These are phyloP conservation scores for Sebastes reedi DNA, from an alignment of 2,797 vertebrate genomes.

Conservation along the genomic window DNA sequence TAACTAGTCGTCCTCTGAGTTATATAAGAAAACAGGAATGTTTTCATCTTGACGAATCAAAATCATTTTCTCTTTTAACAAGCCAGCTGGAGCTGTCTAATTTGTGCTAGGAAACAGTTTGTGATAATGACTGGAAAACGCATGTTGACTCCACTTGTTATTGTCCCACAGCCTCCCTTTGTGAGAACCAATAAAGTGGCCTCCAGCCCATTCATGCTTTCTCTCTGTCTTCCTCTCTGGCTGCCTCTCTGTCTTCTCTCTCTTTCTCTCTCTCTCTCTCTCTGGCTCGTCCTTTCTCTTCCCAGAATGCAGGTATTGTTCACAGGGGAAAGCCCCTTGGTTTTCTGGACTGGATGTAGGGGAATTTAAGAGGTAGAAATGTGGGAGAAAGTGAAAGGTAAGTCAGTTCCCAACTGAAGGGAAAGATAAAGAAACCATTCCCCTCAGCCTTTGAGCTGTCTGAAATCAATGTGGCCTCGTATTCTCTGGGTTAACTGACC, in stretches of 20 bases:
- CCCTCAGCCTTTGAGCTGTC: background rate
- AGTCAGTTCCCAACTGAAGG: background rate
- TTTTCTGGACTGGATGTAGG: background rate
- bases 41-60: background rate
- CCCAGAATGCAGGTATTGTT: conserved; percentile 54
- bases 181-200: conserved; percentile 35
- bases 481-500: background rate
- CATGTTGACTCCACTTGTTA: conserved; percentile 34
- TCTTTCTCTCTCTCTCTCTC: conserved; percentile 4
- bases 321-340: conserved; percentile 11
- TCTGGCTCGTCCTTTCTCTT: conserved; percentile 4
- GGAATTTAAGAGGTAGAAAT: conserved; percentile 10
- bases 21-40: background rate
- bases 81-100: background rate
- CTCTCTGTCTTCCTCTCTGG: background rate
- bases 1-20: background rate
- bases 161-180: conserved; percentile 38
- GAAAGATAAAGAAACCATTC: background rate
- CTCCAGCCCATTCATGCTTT: conserved; percentile 33
- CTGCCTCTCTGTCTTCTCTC: background rate
- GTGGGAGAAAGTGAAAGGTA: background rate
- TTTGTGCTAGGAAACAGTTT: background rate
- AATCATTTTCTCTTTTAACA: background rate
- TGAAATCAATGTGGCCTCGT: background rate
- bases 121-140: conserved; percentile 9